A percentile compares a stretch with the other conserved stretches of the same genome.
phyloP scores from a whole-genome alignment of 2,888 invertebrate genomes.

The Acronicta aceris region DNA sequence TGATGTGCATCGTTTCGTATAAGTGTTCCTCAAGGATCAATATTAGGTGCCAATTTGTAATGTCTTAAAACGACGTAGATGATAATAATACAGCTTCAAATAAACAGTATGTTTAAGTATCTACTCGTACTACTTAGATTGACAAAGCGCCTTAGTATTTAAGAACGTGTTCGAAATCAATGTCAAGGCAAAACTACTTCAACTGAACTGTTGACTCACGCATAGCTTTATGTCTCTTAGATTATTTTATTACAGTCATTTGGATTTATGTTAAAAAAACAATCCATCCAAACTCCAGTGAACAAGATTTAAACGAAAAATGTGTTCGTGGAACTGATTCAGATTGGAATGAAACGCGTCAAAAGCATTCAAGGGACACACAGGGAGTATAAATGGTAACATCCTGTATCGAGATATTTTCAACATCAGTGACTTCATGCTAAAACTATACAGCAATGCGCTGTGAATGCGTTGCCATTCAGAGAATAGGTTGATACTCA shows the following conservation, averaged over 20 bases:
- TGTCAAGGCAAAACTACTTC: slow-evolving; percentile 44
- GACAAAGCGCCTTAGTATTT: slow-evolving; percentile 17
- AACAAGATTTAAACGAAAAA: slow-evolving; percentile 1
- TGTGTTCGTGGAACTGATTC: not conserved
- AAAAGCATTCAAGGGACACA: not conserved
- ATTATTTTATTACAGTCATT: not conserved
- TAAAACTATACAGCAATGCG: slow-evolving; percentile 71
- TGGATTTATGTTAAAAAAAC: slow-evolving; percentile 1
- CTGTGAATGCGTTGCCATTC: slow-evolving; percentile 57
- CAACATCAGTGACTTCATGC: slow-evolving; percentile 79
- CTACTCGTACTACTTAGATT: no score
- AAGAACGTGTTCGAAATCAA: slow-evolving; percentile 42
- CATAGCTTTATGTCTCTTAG: slow-evolving; percentile 2
- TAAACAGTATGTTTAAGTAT: not conserved
- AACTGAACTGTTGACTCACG: slow-evolving; percentile 30
- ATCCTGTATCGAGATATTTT: slow-evolving; percentile 72
- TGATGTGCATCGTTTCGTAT: not conserved
- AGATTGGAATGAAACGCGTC: not conserved
- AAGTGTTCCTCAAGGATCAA: slow-evolving; percentile 3
- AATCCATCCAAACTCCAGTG: not conserved
- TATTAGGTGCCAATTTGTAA: not conserved
- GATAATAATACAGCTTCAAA: not conserved
- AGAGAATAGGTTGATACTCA: slow-evolving; percentile 61
- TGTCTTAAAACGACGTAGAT: not conserved
- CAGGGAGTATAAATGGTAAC: slow-evolving; percentile 41